These are phyloP conservation scores for Hydropsyche betteni DNA, from an alignment of 2,888 invertebrate species.

Conservation along the genomic window DNA sequence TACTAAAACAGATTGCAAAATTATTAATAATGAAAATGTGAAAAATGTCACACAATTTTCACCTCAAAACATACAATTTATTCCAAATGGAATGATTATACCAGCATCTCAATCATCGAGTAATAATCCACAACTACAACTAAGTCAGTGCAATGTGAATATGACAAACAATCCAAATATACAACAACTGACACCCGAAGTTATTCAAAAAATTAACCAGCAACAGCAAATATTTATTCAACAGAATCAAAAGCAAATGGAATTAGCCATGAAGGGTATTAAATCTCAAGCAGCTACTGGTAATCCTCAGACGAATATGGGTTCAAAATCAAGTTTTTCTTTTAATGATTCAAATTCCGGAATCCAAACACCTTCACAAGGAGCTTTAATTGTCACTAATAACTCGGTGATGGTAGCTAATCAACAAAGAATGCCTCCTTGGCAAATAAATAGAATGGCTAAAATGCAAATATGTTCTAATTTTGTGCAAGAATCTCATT, in stretches of 20 bases:
- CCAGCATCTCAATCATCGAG: slow-evolving; percentile 58
- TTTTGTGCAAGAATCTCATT: slow-evolving; percentile 37
- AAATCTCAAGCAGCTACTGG: slow-evolving; percentile 45
- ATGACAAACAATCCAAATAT: slow-evolving; percentile 48
- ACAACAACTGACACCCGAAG: slow-evolving; percentile 61
- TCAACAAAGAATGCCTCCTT: slow-evolving; percentile 67
- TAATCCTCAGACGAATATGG: slow-evolving; percentile 58
- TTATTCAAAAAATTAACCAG: slow-evolving; percentile 67
- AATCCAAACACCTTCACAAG: slow-evolving; percentile 57
- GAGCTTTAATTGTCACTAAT: slow-evolving; percentile 63
- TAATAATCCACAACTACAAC: slow-evolving; percentile 52
- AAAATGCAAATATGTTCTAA: slow-evolving; percentile 49
- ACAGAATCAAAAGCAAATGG: slow-evolving; percentile 66
- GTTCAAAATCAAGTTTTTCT: slow-evolving; percentile 3
- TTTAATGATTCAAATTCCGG: slow-evolving; percentile 49
- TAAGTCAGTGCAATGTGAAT: slow-evolving; percentile 52
- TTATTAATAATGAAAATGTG: slow-evolving; percentile 8
- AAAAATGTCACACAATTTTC: slow-evolving; percentile 38
- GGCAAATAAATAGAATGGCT: slow-evolving; percentile 64
- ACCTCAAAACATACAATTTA: slow-evolving; percentile 43
- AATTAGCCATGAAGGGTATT: slow-evolving; percentile 66
- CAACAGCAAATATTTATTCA: slow-evolving; percentile 69
- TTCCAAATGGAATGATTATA: slow-evolving; percentile 54
- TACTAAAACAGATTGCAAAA: slow-evolving; percentile 22
- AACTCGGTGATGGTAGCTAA: slow-evolving; percentile 65